A percentile compares a stretch with the other conserved stretches of the same genome.
phyloP scores from a whole-genome alignment of 2,888 invertebrate species.

The Geophilus truncorum region DNA sequence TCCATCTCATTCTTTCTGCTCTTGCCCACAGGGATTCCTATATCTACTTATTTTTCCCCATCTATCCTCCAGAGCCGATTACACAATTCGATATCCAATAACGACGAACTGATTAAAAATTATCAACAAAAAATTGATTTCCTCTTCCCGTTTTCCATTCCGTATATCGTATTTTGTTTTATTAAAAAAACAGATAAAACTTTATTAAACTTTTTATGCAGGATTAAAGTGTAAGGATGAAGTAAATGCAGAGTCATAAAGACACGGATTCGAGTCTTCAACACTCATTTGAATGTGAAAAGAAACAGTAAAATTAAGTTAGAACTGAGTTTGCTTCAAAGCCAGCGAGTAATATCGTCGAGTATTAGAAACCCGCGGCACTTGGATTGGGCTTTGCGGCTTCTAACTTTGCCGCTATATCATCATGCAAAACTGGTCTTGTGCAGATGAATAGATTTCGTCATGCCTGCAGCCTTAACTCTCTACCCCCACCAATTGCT shows the following conservation, averaged over 20 bases:
- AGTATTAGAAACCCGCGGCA: slow-evolving; percentile 23
- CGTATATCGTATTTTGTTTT: background rate
- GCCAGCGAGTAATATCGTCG: slow-evolving; percentile 12
- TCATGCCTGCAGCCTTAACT: slow-evolving; percentile 24
- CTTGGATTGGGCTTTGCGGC: slow-evolving; percentile 10
- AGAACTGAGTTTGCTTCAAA: slow-evolving; percentile 10
- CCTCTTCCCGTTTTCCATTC: background rate
- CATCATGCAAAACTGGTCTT: slow-evolving; percentile 18
- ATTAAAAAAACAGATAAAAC: background rate
- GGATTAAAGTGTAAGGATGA: background rate
- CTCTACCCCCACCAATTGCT: slow-evolving; percentile 17
- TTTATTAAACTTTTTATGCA: background rate
- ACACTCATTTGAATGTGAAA: slow-evolving; percentile 22
- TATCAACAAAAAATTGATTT: background rate
- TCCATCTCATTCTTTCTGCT: background rate
- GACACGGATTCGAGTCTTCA: background rate
- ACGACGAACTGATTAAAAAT: background rate
- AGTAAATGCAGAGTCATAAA: background rate
- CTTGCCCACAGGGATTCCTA: slow-evolving; percentile 11
- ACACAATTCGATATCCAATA: slow-evolving; percentile 21
- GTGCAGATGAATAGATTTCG: slow-evolving; percentile 25
- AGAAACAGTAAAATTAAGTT: slow-evolving; percentile 27
- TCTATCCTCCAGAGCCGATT: background rate
- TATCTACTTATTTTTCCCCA: slow-evolving; percentile 9
- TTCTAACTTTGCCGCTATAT: slow-evolving; percentile 13